Percentiles rank a stretch among this genome's conserved stretches.
phyloP scores from a whole-genome alignment of 2,113 vertebrate genomes.

The Ptyas mucosa region DNA sequence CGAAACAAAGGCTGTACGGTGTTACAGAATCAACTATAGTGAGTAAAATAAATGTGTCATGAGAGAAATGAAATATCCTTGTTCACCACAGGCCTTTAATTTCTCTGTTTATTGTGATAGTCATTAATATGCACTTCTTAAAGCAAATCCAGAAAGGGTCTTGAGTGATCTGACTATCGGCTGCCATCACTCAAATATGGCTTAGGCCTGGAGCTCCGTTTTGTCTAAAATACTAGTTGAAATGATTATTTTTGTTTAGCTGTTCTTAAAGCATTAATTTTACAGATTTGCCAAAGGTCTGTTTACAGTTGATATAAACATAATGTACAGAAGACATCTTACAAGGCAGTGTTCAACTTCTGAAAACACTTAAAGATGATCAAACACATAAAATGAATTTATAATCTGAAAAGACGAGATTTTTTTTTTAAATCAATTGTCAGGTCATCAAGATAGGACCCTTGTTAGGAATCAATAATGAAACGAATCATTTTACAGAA shows the following conservation, averaged over 20 bases:
- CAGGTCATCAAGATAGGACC: background rate
- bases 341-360: constrained; percentile 55
- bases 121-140: constrained; percentile 57
- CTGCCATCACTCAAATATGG: constrained; percentile 41
- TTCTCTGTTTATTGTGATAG: constrained; percentile 65
- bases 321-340: constrained; percentile 56
- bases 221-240: constrained; percentile 58
- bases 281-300: constrained; percentile 60
- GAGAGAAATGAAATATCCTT: constrained; percentile 54
- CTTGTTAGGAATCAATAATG: constrained; percentile 28
- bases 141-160: constrained; percentile 59
- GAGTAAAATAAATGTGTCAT: constrained; percentile 43
- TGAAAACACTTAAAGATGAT: constrained; percentile 61
- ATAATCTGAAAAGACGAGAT: constrained; percentile 19
- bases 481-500: constrained; percentile 47
- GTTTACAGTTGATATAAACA: constrained; percentile 65
- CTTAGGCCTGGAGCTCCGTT: constrained; percentile 52
- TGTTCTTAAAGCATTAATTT: constrained; percentile 49
- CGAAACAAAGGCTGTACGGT: constrained; percentile 47
- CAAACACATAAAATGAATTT: constrained; percentile 51
- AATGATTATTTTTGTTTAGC: constrained; percentile 66
- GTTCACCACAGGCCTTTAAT: constrained; percentile 57
- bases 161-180: constrained; percentile 53
- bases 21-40: constrained; percentile 47
- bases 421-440: constrained; percentile 23